Conservation (phyloP, 2,888 invertebrate genomes). For the Hydrotaea cyrtoneurina region DNA sequence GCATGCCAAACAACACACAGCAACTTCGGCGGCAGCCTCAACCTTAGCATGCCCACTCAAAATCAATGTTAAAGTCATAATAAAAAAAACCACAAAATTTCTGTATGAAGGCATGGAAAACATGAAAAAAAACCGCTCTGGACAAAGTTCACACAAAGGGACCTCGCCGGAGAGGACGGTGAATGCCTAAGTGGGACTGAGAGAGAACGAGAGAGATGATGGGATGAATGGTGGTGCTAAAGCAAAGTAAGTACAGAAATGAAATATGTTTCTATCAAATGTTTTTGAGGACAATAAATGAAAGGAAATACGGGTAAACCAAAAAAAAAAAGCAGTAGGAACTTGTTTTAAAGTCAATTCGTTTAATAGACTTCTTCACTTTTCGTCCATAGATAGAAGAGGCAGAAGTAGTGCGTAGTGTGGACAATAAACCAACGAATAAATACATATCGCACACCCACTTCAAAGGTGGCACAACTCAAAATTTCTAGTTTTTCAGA, state of each 20-base stretch:
- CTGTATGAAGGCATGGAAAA: not conserved
- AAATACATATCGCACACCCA: too few species aligned
- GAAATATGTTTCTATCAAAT: not conserved
- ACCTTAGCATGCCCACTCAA: conserved; percentile 16
- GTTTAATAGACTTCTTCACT: too few species aligned
- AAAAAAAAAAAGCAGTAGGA: not conserved
- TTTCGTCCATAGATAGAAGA: too few species aligned
- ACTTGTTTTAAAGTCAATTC: too few species aligned
- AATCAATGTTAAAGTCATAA: conserved; percentile 36
- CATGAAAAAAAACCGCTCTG: not conserved
- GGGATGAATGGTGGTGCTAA: not conserved
- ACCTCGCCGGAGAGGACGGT: not conserved
- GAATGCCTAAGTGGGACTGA: not conserved
- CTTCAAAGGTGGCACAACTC: too few species aligned
- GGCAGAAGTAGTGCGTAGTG: too few species aligned
- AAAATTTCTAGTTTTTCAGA: too few species aligned
- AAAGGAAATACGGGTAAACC: not conserved
- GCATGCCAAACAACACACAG: conserved; percentile 6
- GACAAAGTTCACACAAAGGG: conserved; percentile 13
- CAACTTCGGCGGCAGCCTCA: conserved; percentile 3
- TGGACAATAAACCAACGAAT: too few species aligned
- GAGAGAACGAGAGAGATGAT: not conserved
- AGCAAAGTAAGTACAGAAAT: too few species aligned
- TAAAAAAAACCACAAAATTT: not conserved
- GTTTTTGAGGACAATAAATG: not conserved